phyloP scores from a whole-genome alignment of 2,888 invertebrate genomes.

The Charanyca ferruginea region DNA sequence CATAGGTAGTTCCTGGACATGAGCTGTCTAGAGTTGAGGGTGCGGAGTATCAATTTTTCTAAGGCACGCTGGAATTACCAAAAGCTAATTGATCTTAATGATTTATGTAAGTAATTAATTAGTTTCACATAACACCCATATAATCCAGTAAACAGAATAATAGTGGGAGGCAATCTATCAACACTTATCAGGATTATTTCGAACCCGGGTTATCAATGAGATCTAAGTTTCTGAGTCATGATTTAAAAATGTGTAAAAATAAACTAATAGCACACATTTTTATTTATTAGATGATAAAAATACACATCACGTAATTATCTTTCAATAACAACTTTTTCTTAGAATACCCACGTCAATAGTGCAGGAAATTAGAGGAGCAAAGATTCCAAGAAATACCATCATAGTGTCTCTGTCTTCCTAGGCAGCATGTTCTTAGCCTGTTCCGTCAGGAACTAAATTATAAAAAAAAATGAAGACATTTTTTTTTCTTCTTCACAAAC shows the following conservation, averaged over 20 bases:
- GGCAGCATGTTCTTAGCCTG: no score
- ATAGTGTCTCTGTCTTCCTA: no score
- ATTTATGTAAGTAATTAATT: neutral
- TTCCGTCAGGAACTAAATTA: no score
- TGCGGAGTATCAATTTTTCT: neutral
- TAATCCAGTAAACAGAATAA: neutral
- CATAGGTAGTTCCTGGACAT: no score
- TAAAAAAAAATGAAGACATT: no score
- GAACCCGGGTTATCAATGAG: constrained; percentile 30
- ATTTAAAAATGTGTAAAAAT: constrained; percentile 38
- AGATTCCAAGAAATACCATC: no score
- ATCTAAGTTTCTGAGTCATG: constrained; percentile 12
- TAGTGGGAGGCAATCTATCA: constrained; percentile 6
- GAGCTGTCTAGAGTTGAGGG: neutral
- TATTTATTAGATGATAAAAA: constrained; percentile 34
- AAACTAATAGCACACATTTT: constrained; percentile 8
- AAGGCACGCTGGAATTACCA: neutral
- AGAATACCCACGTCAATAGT: neutral
- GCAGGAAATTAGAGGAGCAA: neutral
- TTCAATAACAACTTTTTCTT: constrained; percentile 11
- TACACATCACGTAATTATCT: constrained; percentile 15
- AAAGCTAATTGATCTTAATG: neutral
- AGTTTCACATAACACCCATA: neutral
- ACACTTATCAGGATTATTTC: constrained; percentile 7
- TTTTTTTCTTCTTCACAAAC: no score